These are phyloP conservation scores for Caligus rogercresseyi DNA, from an alignment of 1,140 invertebrate genomes.

Conservation along the genomic window DNA sequence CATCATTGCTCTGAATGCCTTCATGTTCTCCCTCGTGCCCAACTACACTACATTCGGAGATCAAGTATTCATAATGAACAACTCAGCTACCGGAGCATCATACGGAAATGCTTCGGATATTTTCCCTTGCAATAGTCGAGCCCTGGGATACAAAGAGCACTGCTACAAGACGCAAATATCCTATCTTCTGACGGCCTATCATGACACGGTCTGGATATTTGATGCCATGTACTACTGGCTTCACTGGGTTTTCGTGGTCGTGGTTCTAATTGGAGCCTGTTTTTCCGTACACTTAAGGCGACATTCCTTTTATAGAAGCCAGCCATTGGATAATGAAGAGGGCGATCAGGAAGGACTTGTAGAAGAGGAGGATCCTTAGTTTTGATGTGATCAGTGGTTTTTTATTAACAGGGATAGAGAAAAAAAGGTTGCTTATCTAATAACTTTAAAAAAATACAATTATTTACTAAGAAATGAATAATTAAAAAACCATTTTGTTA, in stretches of 20 bases:
- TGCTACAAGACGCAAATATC: constrained; percentile 30
- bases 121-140: constrained; percentile 8
- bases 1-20: constrained; percentile 31
- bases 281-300: neutral
- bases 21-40: constrained; percentile 32
- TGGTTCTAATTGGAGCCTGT: constrained; percentile 23
- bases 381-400: too few species aligned
- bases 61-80: constrained; percentile 28
- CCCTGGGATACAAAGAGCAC: constrained; percentile 25
- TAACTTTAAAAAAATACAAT: too few species aligned
- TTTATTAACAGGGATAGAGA: too few species aligned
- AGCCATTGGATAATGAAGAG: neutral
- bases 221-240: constrained; percentile 32
- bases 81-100: neutral
- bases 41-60: constrained; percentile 33
- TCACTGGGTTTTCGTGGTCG: constrained; percentile 30
- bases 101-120: constrained; percentile 16
- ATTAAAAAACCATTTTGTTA: too few species aligned
- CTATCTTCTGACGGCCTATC: constrained; percentile 30
- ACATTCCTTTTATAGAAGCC: neutral
- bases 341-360: neutral
- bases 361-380: too few species aligned
- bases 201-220: constrained; percentile 35
- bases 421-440: too few species aligned
- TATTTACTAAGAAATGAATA: too few species aligned